Percentiles rank a stretch among this genome's conserved stretches.
Evolutionary conservation across 2,797 vertebrate genomes (phyloP).

Genomic region (Crenuchus spilurus): DNA sequence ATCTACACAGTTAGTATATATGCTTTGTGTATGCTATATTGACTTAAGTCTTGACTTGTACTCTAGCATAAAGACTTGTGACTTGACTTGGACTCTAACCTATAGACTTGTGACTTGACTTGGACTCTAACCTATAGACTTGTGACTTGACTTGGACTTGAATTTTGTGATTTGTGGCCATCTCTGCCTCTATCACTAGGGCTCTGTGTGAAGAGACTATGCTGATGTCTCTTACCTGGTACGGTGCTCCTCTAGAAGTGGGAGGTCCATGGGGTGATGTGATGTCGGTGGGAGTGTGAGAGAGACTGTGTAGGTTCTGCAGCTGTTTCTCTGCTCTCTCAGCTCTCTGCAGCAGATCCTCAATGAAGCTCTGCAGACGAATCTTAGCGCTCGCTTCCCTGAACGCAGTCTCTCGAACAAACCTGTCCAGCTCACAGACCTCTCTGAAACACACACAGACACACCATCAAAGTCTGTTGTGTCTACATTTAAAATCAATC

Average conservation of each 20-base stretch:
- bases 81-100: too few relatives aligned
- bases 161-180: too few relatives aligned
- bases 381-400: conserved; percentile 70
- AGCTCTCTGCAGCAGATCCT: conserved; percentile 52
- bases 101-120: too few relatives aligned
- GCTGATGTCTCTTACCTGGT: conserved; percentile 35
- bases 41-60: too few relatives aligned
- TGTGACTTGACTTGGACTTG: too few relatives aligned
- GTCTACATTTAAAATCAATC: too few relatives aligned
- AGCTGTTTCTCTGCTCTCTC: conserved; percentile 52
- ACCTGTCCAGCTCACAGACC: conserved; percentile 68
- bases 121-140: too few relatives aligned
- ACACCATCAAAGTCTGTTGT: neutral
- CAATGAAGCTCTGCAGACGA: conserved; percentile 67
- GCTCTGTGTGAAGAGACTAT: too few relatives aligned
- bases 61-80: too few relatives aligned
- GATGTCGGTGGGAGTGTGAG: conserved; percentile 20
- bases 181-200: too few relatives aligned
- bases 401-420: conserved; percentile 67
- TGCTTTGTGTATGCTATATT: too few relatives aligned
- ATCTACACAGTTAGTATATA: too few relatives aligned
- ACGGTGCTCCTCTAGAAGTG: conserved; percentile 2
- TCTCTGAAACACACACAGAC: conserved; percentile 62
- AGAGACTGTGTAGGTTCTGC: conserved; percentile 40
- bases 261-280: conserved; percentile 23